phyloP scores from a whole-genome alignment of 2,113 vertebrate species.

The Etheostoma spectabile region DNA sequence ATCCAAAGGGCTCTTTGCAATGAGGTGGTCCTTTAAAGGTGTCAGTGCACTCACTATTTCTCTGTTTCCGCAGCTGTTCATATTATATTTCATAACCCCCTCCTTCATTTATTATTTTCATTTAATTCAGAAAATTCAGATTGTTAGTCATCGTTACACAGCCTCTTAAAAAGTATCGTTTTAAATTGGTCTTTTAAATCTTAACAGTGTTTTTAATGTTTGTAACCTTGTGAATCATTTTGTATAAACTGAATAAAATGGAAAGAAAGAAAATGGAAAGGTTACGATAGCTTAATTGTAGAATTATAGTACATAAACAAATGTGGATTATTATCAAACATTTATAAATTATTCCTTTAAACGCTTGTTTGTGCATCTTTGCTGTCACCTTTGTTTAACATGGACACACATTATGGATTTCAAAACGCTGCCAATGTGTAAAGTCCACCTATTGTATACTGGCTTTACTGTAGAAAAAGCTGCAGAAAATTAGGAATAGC shows the following conservation, averaged over 20 bases:
- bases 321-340: background rate
- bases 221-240: background rate
- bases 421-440: background rate
- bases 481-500: background rate
- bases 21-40: background rate
- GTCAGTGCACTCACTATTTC: background rate
- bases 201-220: background rate
- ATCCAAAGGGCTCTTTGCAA: background rate
- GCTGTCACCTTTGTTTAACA: slow-evolving; percentile 4
- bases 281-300: background rate
- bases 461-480: background rate
- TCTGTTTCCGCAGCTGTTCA: background rate
- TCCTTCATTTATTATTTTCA: background rate
- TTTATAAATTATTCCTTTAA: background rate
- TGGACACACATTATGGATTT: background rate
- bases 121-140: background rate
- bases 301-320: background rate
- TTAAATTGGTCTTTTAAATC: background rate
- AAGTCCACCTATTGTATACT: background rate
- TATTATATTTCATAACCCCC: background rate
- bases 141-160: background rate
- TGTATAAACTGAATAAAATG: background rate
- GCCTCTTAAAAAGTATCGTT: background rate
- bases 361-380: background rate
- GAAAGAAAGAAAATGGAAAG: background rate